Base-by-base conservation (phyloP, 2,113 vertebrate genomes). In the Phylloscopus whistleri region DNA sequence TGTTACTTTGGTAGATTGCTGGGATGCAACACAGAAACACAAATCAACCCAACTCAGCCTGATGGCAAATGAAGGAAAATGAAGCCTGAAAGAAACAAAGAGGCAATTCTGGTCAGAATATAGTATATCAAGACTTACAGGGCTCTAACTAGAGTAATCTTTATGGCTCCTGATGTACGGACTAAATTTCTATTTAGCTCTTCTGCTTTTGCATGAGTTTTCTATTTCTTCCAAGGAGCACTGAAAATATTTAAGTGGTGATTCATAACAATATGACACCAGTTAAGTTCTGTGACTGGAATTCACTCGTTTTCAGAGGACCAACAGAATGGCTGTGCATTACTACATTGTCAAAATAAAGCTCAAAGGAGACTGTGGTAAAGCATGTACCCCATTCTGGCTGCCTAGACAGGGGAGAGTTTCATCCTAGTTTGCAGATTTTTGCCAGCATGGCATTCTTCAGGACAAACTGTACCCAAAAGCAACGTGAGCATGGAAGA, bases 171-270 rank as follows among this genome's bases (percentile, higher is more conserved):
- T 60, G 44, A 70, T 81, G 10, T 37, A 90, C 88, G 30, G 46
- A 75, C 33, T 69, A 37, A 85, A 70, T 59, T 90, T 35, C 51
- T 84, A 14, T 51, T 81, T 64, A 89, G 76, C 18, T 86, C 59
- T 94, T 95, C 86, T 86, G 56, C 27, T 88, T 93, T 85, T 91
- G 28, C 53, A 90, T 83, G 59, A 68, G 51, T 88, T 95, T 95
- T 83, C 87, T 88, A 49, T 88, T 95, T 92, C 81, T 94, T 92
- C 27, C 60, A 89, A 86, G 48, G 37, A 93, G 28, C 35, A 81
- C 19, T 80, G 90, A 93, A 92, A 88, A 90, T 88, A 79, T 76
- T 95, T 89, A 87, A n/a, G 53, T 58, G 39, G 35, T 94, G 91
- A 91, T 91, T 95, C 91, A 93, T 83, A 80, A 87, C 48, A 95